A percentile compares a stretch with the other conserved stretches of the same genome.
Evolutionary conservation across 2,113 vertebrate species (phyloP).

Genomic region (Sylvicapra grimmia): DNA sequence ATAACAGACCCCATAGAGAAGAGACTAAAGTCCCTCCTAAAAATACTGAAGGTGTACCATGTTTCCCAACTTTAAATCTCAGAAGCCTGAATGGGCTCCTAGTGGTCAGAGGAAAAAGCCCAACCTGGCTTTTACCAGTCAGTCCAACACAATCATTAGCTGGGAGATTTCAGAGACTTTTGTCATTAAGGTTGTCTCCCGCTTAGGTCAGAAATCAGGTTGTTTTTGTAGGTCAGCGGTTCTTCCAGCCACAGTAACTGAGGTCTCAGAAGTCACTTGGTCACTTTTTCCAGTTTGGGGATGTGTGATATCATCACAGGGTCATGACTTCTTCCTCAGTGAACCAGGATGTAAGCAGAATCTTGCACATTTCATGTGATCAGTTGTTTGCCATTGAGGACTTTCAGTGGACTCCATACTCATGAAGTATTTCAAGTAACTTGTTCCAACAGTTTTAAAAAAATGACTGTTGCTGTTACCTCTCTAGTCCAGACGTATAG

Average conservation of each 20-base stretch:
- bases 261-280: not conserved
- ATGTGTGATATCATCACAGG: not conserved
- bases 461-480: not conserved
- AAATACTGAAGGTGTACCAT: not conserved
- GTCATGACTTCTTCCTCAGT: not conserved
- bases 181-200: not conserved
- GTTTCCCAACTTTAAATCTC: not conserved
- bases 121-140: not conserved
- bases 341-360: not conserved
- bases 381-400: not conserved
- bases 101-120: not conserved
- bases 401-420: not conserved
- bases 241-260: not conserved
- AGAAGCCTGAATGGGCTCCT: not conserved
- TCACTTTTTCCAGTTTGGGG: not conserved
- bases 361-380: not conserved
- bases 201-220: not conserved
- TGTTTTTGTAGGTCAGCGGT: not conserved
- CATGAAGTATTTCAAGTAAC: not conserved
- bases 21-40: not conserved
- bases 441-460: not conserved
- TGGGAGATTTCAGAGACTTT: not conserved
- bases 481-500: slow-evolving; percentile 89
- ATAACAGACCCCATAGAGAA: not conserved
- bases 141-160: not conserved